Percentiles rank a stretch among this genome's conserved stretches.
phyloP scores from a whole-genome alignment of 2,797 vertebrate species.

The Macroramphosus scolopax region DNA sequence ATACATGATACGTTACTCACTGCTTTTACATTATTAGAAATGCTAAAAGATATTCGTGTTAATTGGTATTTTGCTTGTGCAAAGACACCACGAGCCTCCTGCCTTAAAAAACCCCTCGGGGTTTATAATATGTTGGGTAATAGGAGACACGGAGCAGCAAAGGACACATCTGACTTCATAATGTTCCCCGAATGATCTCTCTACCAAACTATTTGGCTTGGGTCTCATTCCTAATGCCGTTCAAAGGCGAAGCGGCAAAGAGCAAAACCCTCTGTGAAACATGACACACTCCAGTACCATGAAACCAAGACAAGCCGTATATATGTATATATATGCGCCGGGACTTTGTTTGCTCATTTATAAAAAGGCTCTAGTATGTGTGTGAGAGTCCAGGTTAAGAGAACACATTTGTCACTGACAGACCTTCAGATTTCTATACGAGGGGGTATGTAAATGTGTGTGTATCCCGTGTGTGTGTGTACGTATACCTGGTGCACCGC shows the following conservation, averaged over 20 bases:
- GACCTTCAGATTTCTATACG: slow-evolving; percentile 35
- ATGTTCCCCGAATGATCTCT: slow-evolving; percentile 66
- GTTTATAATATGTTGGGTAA: slow-evolving; percentile 40
- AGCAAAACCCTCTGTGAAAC: slow-evolving; percentile 62
- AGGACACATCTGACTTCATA: slow-evolving; percentile 72
- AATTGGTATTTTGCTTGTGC: slow-evolving; percentile 14
- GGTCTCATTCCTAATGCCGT: slow-evolving; percentile 52
- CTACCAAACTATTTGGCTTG: slow-evolving; percentile 71
- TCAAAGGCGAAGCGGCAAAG: slow-evolving; percentile 54
- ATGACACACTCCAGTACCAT: slow-evolving; percentile 51
- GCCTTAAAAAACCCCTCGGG: slow-evolving; percentile 16
- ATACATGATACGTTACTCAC: slow-evolving; percentile 12
- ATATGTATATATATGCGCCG: slow-evolving; percentile 21
- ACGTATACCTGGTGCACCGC: slow-evolving; percentile 44
- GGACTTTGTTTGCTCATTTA: slow-evolving; percentile 41
- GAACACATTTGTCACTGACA: slow-evolving; percentile 30
- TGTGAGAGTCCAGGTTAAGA: slow-evolving; percentile 32
- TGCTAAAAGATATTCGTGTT: slow-evolving; percentile 5
- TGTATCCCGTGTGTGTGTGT: slow-evolving; percentile 43
- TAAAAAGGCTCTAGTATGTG: slow-evolving; percentile 25
- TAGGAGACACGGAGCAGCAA: slow-evolving; percentile 39
- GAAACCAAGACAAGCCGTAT: slow-evolving; percentile 32
- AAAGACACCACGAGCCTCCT: slow-evolving; percentile 17
- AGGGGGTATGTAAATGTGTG: slow-evolving; percentile 43
- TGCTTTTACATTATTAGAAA: slow-evolving; percentile 21